These are phyloP conservation scores for Sepioteuthis lessoniana DNA, from an alignment of 2,888 invertebrate genomes.

Conservation along the genomic window DNA sequence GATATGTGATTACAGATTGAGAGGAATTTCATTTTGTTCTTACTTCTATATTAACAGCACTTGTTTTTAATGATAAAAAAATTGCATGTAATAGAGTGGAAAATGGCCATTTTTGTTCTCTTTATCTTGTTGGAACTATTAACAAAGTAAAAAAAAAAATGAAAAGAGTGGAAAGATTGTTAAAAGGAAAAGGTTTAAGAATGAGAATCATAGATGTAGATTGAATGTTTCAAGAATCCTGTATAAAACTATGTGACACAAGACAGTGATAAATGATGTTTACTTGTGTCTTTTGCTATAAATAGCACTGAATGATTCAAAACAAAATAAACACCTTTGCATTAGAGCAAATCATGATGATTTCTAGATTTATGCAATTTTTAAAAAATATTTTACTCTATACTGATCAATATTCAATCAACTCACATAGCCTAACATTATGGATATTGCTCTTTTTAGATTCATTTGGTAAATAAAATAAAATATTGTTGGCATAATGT, in stretches of 20 bases:
- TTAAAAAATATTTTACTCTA: not conserved
- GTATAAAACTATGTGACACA: not conserved
- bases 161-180: not conserved
- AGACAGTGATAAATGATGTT: not conserved
- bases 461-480: not conserved
- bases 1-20: too few relatives aligned
- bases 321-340: not conserved
- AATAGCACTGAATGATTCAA: not conserved
- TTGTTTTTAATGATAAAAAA: not conserved
- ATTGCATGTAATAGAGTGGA: not conserved
- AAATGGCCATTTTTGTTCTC: not conserved
- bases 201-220: not conserved
- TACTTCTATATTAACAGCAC: too few relatives aligned
- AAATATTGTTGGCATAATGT: constrained; percentile 2
- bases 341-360: constrained; percentile 1
- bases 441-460: not conserved
- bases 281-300: not conserved
- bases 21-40: too few relatives aligned
- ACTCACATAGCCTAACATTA: not conserved
- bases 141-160: not conserved
- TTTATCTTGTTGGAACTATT: not conserved
- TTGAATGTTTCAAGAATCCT: too few relatives aligned
- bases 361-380: not conserved
- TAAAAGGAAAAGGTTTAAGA: not conserved
- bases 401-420: not conserved